Evolutionary conservation across 2,113 vertebrate species (phyloP).

Genomic region (Synchiropus splendidus): DNA sequence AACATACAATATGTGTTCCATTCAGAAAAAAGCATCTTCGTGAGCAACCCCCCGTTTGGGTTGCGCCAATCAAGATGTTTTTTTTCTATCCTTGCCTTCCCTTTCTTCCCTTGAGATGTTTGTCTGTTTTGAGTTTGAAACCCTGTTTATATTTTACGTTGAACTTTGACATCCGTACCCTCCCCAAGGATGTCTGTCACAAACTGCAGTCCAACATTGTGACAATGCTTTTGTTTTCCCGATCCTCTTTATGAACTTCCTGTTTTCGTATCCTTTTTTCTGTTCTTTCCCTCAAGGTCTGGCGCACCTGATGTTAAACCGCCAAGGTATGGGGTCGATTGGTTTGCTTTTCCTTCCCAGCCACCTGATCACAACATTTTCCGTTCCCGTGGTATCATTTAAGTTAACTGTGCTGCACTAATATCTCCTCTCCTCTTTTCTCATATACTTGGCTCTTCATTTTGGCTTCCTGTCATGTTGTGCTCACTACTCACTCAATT

Average conservation of each 20-base stretch:
- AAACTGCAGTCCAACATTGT: constrained; percentile 81
- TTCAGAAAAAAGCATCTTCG: constrained; percentile 77
- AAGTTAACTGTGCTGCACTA: constrained; percentile 58
- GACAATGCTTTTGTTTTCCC: constrained; percentile 75
- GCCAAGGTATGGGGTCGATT: constrained; percentile 76
- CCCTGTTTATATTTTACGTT: constrained; percentile 54
- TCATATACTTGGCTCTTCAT: constrained; percentile 49
- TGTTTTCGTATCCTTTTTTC: constrained; percentile 77
- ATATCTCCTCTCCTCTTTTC: constrained; percentile 56
- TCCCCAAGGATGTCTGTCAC: constrained; percentile 78
- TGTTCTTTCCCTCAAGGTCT: constrained; percentile 80
- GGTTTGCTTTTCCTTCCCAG: constrained; percentile 61
- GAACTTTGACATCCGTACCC: constrained; percentile 72
- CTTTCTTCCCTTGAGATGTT: constrained; percentile 56
- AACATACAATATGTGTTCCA: constrained; percentile 73
- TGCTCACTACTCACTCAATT: constrained; percentile 68
- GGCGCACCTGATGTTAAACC: constrained; percentile 78
- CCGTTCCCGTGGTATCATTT: constrained; percentile 43
- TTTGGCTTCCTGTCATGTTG: constrained; percentile 63
- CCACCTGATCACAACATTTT: constrained; percentile 46
- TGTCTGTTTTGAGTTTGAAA: constrained; percentile 60
- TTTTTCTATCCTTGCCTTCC: constrained; percentile 65
- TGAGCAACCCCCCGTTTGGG: constrained; percentile 63
- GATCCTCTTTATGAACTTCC: constrained; percentile 76
- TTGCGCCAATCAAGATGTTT: constrained; percentile 73